Evolutionary conservation across 2,113 vertebrate genomes (phyloP), one percentile per base, ranked within the genome.

Genomic region (Cettia cetti): DNA sequence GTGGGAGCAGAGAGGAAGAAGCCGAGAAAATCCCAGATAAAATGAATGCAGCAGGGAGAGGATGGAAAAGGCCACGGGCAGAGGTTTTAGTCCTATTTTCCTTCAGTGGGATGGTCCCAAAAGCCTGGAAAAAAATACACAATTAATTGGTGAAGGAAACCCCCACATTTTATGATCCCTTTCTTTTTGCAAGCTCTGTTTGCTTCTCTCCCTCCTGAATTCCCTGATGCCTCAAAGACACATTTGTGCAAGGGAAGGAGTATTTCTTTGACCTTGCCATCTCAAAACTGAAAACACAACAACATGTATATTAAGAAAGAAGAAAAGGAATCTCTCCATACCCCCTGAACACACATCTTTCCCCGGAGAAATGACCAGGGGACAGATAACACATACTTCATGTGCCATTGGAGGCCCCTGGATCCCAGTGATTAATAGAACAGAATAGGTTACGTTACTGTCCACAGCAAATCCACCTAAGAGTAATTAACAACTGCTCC

Each of bases 231-330:
- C 69, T 93, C 92, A 47, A 86, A 94, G 78, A 90, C 87, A 80
- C 68, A 64, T 97, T 95, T 96, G 92, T 94, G 93, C 88, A 92
- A 83, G 86, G 64, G 71, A 95, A 96, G 60, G 90, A 81, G 70
- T 89, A 93, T 97, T 96, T 97, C 86, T 96, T 64, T 96, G 93
- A 96, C 86, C 90, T 94, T 96, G 95, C 89, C 88, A 65, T 90
- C 92, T 90, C 72, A 5, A 83, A 95, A 60, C 88, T 71, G 95
- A 89, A 94, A 94, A 56, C 86, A 87, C 63, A 90, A 79, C 71
- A 93, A 95, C 95, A 93, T 86, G 86, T 93, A 90, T 94, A 95
- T 96, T 96, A 89, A 95, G 88, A 76, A 86, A 94, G 82, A 90
- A 93, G 92, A 92, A 86, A 95, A 93, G 89, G 64, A 88, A 94